These are phyloP conservation scores for Patagioenas fasciata DNA, from an alignment of 2,113 vertebrate species.

Conservation along the genomic window DNA sequence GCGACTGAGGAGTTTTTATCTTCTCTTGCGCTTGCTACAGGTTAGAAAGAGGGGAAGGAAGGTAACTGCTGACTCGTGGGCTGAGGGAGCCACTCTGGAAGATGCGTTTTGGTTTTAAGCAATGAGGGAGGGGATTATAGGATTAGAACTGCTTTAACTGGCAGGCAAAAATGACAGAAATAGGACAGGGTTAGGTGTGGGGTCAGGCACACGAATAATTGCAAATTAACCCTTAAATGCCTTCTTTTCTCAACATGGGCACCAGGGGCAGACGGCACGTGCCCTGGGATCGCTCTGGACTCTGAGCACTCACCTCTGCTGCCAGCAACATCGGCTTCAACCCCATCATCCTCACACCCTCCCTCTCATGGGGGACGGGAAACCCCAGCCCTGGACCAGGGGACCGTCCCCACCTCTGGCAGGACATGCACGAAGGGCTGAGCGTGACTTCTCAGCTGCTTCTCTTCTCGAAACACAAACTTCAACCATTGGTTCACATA, in stretches of 20 bases:
- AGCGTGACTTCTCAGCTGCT: not conserved
- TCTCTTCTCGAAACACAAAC: not conserved
- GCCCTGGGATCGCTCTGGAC: not conserved
- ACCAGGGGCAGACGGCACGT: not conserved
- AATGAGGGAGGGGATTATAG: constrained; percentile 26
- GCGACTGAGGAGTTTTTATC: not conserved
- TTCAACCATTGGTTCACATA: not conserved
- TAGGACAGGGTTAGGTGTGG: constrained; percentile 3
- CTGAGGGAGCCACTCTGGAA: not conserved
- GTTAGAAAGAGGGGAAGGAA: not conserved
- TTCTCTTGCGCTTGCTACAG: not conserved
- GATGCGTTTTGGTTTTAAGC: not conserved
- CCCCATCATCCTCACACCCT: accelerated
- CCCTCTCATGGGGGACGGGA: no score
- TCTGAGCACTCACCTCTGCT: accelerated
- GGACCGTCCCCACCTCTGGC: no score
- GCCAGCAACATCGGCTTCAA: not conserved
- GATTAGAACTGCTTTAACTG: constrained; percentile 49
- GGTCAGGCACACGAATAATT: not conserved
- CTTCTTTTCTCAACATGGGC: not conserved
- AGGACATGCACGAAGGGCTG: not conserved
- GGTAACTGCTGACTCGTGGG: not conserved
- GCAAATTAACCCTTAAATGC: not conserved
- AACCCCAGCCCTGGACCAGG: no score
- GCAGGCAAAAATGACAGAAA: constrained; percentile 34